These are phyloP conservation scores for Odobenus rosmarus DNA, from an alignment of 2,113 vertebrate species.

Conservation along the genomic window DNA sequence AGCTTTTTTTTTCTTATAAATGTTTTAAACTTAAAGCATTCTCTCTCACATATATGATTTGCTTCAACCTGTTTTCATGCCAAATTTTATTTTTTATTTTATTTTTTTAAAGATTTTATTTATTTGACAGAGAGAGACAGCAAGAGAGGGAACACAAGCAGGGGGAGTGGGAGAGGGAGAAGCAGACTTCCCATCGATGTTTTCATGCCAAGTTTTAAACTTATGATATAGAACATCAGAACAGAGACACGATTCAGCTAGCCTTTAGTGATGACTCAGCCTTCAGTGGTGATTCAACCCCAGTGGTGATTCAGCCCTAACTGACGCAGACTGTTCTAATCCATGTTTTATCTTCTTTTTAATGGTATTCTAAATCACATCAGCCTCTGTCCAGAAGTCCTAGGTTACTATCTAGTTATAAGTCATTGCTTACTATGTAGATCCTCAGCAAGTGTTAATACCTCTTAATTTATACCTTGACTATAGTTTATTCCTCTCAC, in stretches of 20 bases:
- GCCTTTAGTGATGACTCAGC: conserved; percentile 61
- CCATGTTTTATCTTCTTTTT: conserved; percentile 54
- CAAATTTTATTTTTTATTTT: conserved; percentile 1
- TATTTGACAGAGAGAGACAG: no score
- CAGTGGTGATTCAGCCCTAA: conserved; percentile 69
- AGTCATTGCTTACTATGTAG: neutral
- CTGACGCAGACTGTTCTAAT: conserved; percentile 61
- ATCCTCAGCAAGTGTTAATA: neutral
- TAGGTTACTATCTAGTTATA: conserved; percentile 21
- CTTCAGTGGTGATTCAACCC: conserved; percentile 46
- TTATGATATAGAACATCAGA: neutral
- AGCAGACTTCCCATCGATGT: neutral
- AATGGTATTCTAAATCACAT: conserved; percentile 58
- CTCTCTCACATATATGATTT: conserved; percentile 17
- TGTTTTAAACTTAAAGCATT: conserved; percentile 13
- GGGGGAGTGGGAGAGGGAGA: no score
- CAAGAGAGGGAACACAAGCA: no score
- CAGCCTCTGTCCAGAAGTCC: neutral
- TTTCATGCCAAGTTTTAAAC: conserved; percentile 51
- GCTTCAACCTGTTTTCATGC: conserved; percentile 10
- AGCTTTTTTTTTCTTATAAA: neutral
- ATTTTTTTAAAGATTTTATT: no score
- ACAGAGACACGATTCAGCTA: conserved; percentile 52
- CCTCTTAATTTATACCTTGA: neutral
- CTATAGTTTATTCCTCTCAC: neutral